Conservation (phyloP, 2,113 vertebrate genomes). For the Chiloscyllium plagiosum region DNA sequence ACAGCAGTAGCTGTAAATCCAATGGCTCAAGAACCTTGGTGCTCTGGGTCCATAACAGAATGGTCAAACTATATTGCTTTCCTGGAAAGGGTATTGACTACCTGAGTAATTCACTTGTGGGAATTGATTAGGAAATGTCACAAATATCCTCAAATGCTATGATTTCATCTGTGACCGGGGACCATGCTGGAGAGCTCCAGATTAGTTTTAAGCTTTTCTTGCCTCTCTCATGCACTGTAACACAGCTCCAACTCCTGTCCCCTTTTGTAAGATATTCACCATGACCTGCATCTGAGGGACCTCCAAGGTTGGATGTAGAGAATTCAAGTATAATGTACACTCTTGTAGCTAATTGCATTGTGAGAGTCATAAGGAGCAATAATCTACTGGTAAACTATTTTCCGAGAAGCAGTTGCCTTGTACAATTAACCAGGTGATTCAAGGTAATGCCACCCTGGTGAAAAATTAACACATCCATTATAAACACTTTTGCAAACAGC, state of each 20-base stretch:
- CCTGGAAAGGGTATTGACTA: too few species aligned
- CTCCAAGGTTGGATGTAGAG: neutral
- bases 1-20: too few species aligned
- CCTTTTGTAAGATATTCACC: neutral
- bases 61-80: too few species aligned
- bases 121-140: too few species aligned
- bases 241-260: too few species aligned
- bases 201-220: neutral
- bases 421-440: constrained; percentile 27
- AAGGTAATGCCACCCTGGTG: neutral
- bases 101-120: too few species aligned
- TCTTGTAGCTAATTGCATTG: neutral
- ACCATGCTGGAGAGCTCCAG: neutral
- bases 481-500: neutral
- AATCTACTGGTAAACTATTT: neutral
- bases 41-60: too few species aligned
- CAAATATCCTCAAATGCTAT: neutral
- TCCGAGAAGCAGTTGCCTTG: neutral
- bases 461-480: constrained; percentile 12
- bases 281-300: neutral
- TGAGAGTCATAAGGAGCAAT: neutral
- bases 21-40: too few species aligned
- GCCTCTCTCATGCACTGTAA: neutral
- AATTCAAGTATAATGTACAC: neutral
- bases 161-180: neutral